Conservation (phyloP, 1,140 invertebrate species). For the Macrobrachium rosenbergii region DNA sequence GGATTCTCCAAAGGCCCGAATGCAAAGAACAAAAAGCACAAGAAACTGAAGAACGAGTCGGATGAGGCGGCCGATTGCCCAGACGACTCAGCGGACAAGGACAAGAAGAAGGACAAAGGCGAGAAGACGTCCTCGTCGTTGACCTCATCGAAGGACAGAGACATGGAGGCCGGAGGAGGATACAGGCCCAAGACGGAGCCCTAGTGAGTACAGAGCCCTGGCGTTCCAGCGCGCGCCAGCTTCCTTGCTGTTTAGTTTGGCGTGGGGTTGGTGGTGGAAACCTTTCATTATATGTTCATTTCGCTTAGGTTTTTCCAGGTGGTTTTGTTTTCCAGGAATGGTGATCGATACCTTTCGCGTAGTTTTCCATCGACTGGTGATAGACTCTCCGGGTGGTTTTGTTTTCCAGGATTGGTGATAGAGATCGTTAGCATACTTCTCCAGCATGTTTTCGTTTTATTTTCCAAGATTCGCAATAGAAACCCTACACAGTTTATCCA, state of each 20-base stretch:
- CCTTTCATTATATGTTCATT: no score
- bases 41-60: constrained; percentile 62
- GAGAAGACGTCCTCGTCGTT: constrained; percentile 7
- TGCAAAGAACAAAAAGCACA: constrained; percentile 66
- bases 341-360: no score
- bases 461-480: no score
- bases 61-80: constrained; percentile 17
- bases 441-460: no score
- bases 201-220: constrained; percentile 47
- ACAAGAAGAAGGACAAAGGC: constrained; percentile 23
- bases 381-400: neutral
- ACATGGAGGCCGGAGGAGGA: constrained; percentile 52
- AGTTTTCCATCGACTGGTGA: neutral
- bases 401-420: neutral
- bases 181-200: constrained; percentile 62
- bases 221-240: no score
- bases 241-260: neutral
- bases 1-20: constrained; percentile 65
- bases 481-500: no score
- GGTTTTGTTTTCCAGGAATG: no score
- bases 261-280: no score
- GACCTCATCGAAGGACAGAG: constrained; percentile 30
- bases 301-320: no score
- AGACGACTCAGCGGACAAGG: neutral
- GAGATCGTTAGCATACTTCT: no score